Base-by-base conservation (phyloP, 2,113 vertebrate genomes). In the Sinocyclocheilus maitianheensis region DNA sequence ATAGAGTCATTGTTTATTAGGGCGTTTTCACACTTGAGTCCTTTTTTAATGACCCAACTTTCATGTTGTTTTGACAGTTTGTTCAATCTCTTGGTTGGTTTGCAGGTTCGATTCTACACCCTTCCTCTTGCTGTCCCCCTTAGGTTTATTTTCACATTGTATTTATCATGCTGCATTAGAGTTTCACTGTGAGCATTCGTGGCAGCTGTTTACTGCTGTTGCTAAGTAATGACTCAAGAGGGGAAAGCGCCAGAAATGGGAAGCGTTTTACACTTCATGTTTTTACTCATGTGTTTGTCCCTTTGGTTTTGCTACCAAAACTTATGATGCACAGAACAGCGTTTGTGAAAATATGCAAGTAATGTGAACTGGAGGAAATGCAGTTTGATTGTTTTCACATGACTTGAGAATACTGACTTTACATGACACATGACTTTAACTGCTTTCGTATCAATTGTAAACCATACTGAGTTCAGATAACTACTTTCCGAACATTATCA, bases 261-360 rank as follows among this genome's bases (percentile, higher is more conserved):
- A 80, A 80, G 78, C 12, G 12, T 63, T 24, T 11, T 80, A 46
- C 11, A 80, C 78, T 24, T 51, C 74, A 51, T 14, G 12, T 81
- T 81, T 81, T 81, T 46, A 65, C 62, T 51, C 62, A 30, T 71
- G 80, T 30, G 18, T 71, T 71, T 53, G 16, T 82, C 63, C n/a
- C 43, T 22, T 71, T 55, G 46, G 11, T 71, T 67, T 81, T 67
- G n/a, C n/a, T n/a, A 37, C 10, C 26, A 82, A 22, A 43, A 71
- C 81, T 34, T n/a, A 6, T 30, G n/a, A 67, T 30, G 40, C 60
- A 65, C 34, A 81, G n/a, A 55, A 77, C 51, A 40, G 37, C 22
- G 14, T 46, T 79, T 63, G 55, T n/a, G 3, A 63, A 60, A n/a
- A 79, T 10, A 80, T 63, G 79, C 60, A 48, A 65, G 62, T 24